Base-by-base conservation (phyloP, 2,113 vertebrate species). In the Oenanthe melanoleuca region DNA sequence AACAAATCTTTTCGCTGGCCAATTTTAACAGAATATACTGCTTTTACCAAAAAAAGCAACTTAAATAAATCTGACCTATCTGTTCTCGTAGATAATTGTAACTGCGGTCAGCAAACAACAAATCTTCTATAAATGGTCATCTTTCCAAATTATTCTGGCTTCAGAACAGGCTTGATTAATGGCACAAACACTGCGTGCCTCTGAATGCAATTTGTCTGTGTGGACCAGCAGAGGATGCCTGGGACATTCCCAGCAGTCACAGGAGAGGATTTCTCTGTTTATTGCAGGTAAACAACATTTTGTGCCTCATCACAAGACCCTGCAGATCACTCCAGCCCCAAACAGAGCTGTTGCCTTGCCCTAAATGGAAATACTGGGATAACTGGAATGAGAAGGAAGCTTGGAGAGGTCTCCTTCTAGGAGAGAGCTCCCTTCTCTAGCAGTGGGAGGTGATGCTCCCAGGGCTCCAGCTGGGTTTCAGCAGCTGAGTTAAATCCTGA, bases 41-140 rank as follows among this genome's bases (percentile, higher is more conserved):
- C 52, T 92, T 94, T 91, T 79, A 92, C 44, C 67, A 69, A 95
- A 89, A 84, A 86, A 66, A 88, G 63, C 28, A 92, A 82, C 88
- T 94, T 79, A 71, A 95, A 93, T 92, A 96, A 94, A 47, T 47
- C 69, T 94, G 85, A 92, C 82, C 92, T 81, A 67, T 59, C 38
- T 67, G 72, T 88, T 87, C 82, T 50, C 56, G 22, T 45, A 31
- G 52, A 84, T 94, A 92, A 92, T 71, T 33, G 29, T 93, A 90
- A 96, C 59, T 75, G 64, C 4, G 70, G 85, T 84, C 89, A 97
- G 83, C 9, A 5, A 88, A 93, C 77, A 96, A 96, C 78, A 94
- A 95, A 72, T 89, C 86, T 80, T 86, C 96, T 93, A 96, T 91
- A 96, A 97, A 97, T 94, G 96, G 40, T 90, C 90, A 96, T 94